Conservation (phyloP, 2,113 vertebrate species). For the Heterotilapia buettikoferi region DNA sequence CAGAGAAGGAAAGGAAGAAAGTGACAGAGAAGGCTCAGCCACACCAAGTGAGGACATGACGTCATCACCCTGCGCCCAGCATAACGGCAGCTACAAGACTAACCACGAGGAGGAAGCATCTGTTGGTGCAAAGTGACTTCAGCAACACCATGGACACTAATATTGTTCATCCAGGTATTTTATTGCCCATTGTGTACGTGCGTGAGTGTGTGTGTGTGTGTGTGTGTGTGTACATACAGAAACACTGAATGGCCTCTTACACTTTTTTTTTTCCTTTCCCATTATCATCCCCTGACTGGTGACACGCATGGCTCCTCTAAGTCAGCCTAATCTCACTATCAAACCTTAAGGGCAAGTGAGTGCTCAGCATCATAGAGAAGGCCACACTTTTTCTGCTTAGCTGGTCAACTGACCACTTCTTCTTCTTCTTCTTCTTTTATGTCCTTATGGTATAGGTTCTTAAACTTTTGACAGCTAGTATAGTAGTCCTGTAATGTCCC, state of each 20-base stretch:
- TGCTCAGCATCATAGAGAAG: not conserved
- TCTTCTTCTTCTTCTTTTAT: not conserved
- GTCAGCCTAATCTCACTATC: not conserved
- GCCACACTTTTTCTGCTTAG: not conserved
- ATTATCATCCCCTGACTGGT: not conserved
- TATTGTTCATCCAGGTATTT: not conserved
- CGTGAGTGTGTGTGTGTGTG: fast-evolving
- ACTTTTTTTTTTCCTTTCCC: not conserved
- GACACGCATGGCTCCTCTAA: not conserved
- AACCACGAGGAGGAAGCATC: not conserved
- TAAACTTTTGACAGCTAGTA: not conserved
- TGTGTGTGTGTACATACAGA: not conserved
- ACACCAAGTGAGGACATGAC: constrained; percentile 62
- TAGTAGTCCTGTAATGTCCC: not conserved
- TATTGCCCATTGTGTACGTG: not conserved
- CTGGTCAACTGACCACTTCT: not conserved
- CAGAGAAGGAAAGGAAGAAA: constrained; percentile 62
- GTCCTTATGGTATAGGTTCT: not conserved
- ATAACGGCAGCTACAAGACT: constrained; percentile 84
- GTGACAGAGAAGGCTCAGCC: constrained; percentile 70
- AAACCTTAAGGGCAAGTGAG: not conserved
- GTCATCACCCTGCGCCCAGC: constrained; percentile 68
- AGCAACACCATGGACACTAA: not conserved
- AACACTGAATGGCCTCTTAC: not conserved
- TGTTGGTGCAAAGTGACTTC: constrained; percentile 2